Percentiles rank a stretch among this genome's conserved stretches.
These are phyloP conservation scores for Zosterops japonicus DNA, from an alignment of 2,113 vertebrate genomes.

Conservation along the genomic window DNA sequence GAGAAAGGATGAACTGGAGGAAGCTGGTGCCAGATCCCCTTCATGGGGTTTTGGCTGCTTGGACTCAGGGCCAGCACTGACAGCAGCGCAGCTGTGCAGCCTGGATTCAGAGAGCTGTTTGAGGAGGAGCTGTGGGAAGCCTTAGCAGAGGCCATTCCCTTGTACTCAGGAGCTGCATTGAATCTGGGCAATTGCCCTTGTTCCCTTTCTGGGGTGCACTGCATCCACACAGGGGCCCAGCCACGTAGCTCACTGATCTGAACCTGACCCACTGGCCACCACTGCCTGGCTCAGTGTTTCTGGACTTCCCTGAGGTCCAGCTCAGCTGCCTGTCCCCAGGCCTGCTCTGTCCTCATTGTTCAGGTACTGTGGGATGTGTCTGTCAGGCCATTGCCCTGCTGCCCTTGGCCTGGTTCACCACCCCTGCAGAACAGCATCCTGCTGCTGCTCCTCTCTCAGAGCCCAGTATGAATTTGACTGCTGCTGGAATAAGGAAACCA, in stretches of 20 bases:
- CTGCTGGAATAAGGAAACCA: background rate
- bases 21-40: background rate
- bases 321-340: accelerated
- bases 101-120: background rate
- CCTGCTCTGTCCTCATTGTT: background rate
- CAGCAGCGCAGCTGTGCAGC: background rate
- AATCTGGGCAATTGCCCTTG: background rate
- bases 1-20: background rate
- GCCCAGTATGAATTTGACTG: background rate
- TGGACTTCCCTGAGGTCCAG: too few species aligned
- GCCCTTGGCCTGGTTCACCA: background rate
- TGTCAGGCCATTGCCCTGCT: background rate
- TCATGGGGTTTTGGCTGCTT: background rate
- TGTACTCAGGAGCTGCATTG: background rate
- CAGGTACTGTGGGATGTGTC: background rate
- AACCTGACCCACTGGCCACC: background rate
- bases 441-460: background rate
- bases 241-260: accelerated
- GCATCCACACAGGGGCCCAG: accelerated
- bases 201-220: background rate
- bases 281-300: background rate
- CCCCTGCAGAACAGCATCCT: background rate
- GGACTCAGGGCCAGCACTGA: background rate
- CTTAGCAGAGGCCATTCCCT: background rate
- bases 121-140: background rate